Conservation (phyloP, 2,888 invertebrate genomes). For the Meteorus cinctellus region DNA sequence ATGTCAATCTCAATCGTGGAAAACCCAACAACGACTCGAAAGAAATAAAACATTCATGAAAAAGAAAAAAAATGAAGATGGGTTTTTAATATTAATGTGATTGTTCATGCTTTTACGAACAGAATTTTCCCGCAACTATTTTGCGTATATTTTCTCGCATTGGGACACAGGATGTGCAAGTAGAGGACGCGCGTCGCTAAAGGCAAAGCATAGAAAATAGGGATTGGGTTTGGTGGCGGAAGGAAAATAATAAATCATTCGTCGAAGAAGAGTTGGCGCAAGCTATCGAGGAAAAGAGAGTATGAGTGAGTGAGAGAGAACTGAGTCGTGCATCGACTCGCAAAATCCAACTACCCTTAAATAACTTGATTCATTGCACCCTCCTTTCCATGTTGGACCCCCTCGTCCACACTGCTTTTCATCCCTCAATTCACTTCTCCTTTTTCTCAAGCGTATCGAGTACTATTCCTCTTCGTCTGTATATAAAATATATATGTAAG, state of each 20-base stretch:
- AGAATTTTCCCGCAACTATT: conserved; percentile 47
- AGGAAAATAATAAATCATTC: conserved; percentile 66
- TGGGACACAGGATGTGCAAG: conserved; percentile 9
- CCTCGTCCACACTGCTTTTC: conserved; percentile 36
- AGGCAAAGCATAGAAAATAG: conserved; percentile 48
- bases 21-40: not conserved
- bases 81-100: conserved; percentile 16
- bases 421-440: conserved; percentile 40
- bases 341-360: conserved; percentile 73
- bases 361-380: conserved; percentile 72
- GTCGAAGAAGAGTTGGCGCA: conserved; percentile 53
- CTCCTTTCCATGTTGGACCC: conserved; percentile 46
- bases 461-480: not conserved
- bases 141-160: conserved; percentile 60
- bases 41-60: not conserved
- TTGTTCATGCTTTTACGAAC: not conserved
- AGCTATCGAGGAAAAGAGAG: conserved; percentile 44
- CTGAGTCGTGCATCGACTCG: conserved; percentile 70
- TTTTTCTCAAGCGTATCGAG: conserved; percentile 26
- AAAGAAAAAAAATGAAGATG: not conserved
- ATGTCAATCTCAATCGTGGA: conserved; percentile 15
- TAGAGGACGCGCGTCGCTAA: conserved; percentile 53
- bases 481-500: conserved; percentile 12
- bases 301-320: conserved; percentile 35
- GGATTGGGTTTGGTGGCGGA: conserved; percentile 48